phyloP scores from a whole-genome alignment of 2,797 vertebrate species.

The Taenioides sp. region DNA sequence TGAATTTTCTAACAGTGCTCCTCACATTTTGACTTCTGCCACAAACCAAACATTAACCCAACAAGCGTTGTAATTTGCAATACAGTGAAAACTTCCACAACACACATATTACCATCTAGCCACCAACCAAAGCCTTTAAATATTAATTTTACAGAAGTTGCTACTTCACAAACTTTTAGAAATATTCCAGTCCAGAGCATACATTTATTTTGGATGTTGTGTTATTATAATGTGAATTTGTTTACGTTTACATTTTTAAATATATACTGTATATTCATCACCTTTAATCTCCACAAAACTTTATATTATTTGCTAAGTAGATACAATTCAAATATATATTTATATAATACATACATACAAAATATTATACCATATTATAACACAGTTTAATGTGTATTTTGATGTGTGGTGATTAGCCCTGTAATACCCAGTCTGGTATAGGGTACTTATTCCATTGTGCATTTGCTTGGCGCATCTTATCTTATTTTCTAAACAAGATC shows the following conservation, averaged over 20 bases:
- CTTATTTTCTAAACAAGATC: conserved; percentile 59
- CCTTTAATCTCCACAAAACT: conserved; percentile 72
- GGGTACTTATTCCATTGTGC: conserved; percentile 74
- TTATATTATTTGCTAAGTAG: conserved; percentile 75
- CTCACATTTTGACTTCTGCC: conserved; percentile 51
- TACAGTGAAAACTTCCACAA: conserved; percentile 75
- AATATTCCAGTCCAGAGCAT: conserved; percentile 69
- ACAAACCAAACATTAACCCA: conserved; percentile 57
- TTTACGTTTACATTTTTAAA: conserved; percentile 73
- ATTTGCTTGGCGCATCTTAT: conserved; percentile 66
- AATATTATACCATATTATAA: conserved; percentile 66
- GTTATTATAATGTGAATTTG: conserved; percentile 62
- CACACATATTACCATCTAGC: conserved; percentile 75
- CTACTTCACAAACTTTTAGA: conserved; percentile 74
- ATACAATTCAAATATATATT: conserved; percentile 78
- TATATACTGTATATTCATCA: conserved; percentile 61
- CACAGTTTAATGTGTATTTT: conserved; percentile 60
- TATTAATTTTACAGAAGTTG: conserved; percentile 76
- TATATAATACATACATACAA: conserved; percentile 75
- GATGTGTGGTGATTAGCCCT: conserved; percentile 74
- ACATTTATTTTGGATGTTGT: conserved; percentile 68
- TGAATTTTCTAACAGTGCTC: conserved; percentile 57
- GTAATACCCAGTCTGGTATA: conserved; percentile 68
- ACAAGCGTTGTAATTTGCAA: conserved; percentile 72
- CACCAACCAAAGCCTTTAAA: conserved; percentile 71